Conservation (phyloP, 2,797 vertebrate genomes). For the Pachyuromys duprasi region DNA sequence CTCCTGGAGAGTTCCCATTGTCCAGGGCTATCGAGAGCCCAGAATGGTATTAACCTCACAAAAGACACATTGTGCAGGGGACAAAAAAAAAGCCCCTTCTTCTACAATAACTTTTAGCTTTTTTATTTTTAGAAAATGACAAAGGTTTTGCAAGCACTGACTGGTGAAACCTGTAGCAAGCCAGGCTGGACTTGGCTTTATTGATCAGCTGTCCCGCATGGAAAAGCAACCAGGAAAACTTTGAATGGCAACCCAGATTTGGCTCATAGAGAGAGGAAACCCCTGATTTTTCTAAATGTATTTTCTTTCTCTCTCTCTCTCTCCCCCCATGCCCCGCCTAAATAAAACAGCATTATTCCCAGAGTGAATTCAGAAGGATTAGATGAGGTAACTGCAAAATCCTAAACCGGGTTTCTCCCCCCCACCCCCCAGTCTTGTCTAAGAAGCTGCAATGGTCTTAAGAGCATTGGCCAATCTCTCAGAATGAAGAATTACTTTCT, state of each 20-base stretch:
- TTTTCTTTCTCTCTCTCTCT: slow-evolving; percentile 48
- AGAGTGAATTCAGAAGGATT: slow-evolving; percentile 81
- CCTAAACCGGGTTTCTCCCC: slow-evolving; percentile 73
- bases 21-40: slow-evolving; percentile 88
- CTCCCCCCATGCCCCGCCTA: background rate
- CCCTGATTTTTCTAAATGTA: slow-evolving; percentile 81
- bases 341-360: slow-evolving; percentile 81
- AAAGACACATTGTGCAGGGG: slow-evolving; percentile 88
- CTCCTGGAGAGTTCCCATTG: slow-evolving; percentile 88
- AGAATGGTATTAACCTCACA: slow-evolving; percentile 90
- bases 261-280: slow-evolving; percentile 81
- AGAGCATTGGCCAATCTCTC: slow-evolving; percentile 79
- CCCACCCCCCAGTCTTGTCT: slow-evolving; percentile 53
- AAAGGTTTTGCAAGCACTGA: slow-evolving; percentile 88
- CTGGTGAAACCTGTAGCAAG: slow-evolving; percentile 88
- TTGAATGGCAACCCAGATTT: slow-evolving; percentile 83
- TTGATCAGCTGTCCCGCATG: slow-evolving; percentile 86
- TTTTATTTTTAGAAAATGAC: slow-evolving; percentile 90
- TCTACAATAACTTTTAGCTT: slow-evolving; percentile 91
- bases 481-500: slow-evolving; percentile 81
- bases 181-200: slow-evolving; percentile 84
- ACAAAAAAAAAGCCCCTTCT: slow-evolving; percentile 89
- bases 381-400: slow-evolving; percentile 82
- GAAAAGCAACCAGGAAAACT: slow-evolving; percentile 85
- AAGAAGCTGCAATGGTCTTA: slow-evolving; percentile 76